Percentiles rank a stretch among this genome's conserved stretches.
These are phyloP conservation scores for Amblyteles armatorius DNA, from an alignment of 2,888 invertebrate genomes.

Conservation along the genomic window DNA sequence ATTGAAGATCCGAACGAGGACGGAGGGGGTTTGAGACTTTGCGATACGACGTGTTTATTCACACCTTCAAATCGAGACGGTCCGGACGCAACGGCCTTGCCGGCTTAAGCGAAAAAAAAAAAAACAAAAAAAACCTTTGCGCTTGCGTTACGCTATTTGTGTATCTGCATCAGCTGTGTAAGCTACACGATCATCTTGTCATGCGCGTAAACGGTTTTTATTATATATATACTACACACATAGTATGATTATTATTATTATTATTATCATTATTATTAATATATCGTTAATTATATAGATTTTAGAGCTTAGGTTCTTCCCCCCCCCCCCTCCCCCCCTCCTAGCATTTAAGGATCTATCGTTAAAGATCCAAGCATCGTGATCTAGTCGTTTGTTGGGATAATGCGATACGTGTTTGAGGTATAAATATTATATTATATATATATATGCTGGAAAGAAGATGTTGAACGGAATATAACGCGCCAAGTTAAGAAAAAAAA, in stretches of 20 bases:
- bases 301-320: conserved; percentile 74
- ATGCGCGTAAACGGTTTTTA: conserved; percentile 36
- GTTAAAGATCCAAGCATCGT: conserved; percentile 81
- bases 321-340: conserved; percentile 42
- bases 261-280: conserved; percentile 72
- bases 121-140: not conserved
- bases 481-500: conserved; percentile 38
- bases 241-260: conserved; percentile 72
- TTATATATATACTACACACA: conserved; percentile 54
- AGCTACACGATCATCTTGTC: conserved; percentile 37
- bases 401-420: conserved; percentile 70
- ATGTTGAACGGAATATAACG: conserved; percentile 40
- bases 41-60: conserved; percentile 56
- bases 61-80: conserved; percentile 57
- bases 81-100: conserved; percentile 38
- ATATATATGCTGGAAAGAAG: conserved; percentile 30
- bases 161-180: conserved; percentile 69
- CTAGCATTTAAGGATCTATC: conserved; percentile 80
- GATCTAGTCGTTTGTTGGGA: conserved; percentile 83
- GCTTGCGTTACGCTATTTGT: conserved; percentile 61
- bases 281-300: conserved; percentile 73
- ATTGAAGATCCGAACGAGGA: not conserved
- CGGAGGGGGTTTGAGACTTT: conserved; percentile 10
- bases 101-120: not conserved
- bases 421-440: conserved; percentile 44